Evolutionary conservation across 2,797 vertebrate species (phyloP), one percentile per base, ranked within the genome.

Genomic region (Crypturellus tataupa): DNA sequence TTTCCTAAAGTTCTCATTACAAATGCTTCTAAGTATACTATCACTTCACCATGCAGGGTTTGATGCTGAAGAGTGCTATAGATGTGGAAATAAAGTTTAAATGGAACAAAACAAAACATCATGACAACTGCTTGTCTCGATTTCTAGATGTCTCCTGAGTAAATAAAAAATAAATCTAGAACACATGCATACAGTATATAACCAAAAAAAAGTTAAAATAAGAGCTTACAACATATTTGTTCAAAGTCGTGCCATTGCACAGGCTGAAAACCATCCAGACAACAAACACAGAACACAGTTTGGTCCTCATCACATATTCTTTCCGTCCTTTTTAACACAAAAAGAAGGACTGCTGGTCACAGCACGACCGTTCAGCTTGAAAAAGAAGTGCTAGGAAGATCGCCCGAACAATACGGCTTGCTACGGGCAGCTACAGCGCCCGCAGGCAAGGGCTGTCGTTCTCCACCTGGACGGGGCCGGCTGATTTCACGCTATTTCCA

Each of bases 311-410:
- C 29, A 67, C 17, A 25, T 21, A 3, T 10, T 18, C 21, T 44
- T 67, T 46, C 35, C 10, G 25, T 15, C 14, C n/a, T 63, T 11
- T 53, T 47, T 44, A 25, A n/a, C 33, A 25, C 12, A 12, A 0
- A 12, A 65, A 49, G 37, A 18, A 3, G 4, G 56, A 63, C 40
- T 53, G 35, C 21, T 4, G 72, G 21, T 11, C 21, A 46, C 8
- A 15, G n/a, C n/a, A 23, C 2, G 7, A 67, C 19, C 0, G 2
- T 15, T 37, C 16, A 87, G 13, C 15, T 11, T 3, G 2, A 27
- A 31, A 79, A 77, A 25, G 27, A 56, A 11, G 55, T 0, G 16
- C 21, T n/a, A 39, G 64, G 67, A 70, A 29, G 31, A 23, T 6
- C 18, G 44, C 27, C n/a, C 18, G 10, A 39, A 42, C 56, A 42